Evolutionary conservation across 2,113 vertebrate genomes (phyloP).

Genomic region (Forbesichthys agassizii): DNA sequence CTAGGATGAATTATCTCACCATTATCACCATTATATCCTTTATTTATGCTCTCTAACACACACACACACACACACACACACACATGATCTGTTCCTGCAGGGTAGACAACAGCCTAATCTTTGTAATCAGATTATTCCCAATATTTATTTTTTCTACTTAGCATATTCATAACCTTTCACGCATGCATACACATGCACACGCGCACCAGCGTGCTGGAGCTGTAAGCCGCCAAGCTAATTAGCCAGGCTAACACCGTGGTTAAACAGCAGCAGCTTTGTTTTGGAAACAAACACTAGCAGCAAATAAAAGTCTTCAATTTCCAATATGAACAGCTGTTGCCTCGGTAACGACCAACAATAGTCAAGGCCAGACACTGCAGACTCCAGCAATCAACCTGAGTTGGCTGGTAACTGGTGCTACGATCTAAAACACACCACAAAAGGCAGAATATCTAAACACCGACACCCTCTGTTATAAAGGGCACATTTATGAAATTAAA

Average conservation of each 20-base stretch:
- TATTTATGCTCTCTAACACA: constrained; percentile 5
- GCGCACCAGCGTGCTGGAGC: neutral
- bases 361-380: too few relatives aligned
- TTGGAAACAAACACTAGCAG: constrained; percentile 35
- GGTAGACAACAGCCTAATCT: constrained; percentile 35
- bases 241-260: constrained; percentile 26
- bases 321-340: constrained; percentile 43
- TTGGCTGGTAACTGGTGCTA: too few relatives aligned
- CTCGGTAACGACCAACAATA: constrained; percentile 27
- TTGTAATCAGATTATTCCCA: constrained; percentile 54
- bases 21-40: neutral
- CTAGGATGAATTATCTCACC: neutral
- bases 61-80: too few relatives aligned
- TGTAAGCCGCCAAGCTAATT: constrained; percentile 38
- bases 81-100: too few relatives aligned
- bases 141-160: constrained; percentile 35
- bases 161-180: constrained; percentile 40
- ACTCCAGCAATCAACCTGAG: too few relatives aligned
- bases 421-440: too few relatives aligned
- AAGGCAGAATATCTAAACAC: too few relatives aligned
- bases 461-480: too few relatives aligned
- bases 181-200: too few relatives aligned
- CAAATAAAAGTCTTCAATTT: constrained; percentile 26
- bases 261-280: constrained; percentile 45
- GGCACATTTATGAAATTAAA: too few relatives aligned